Conservation (phyloP, 2,888 invertebrate species). For the Nomada lathburiana region DNA sequence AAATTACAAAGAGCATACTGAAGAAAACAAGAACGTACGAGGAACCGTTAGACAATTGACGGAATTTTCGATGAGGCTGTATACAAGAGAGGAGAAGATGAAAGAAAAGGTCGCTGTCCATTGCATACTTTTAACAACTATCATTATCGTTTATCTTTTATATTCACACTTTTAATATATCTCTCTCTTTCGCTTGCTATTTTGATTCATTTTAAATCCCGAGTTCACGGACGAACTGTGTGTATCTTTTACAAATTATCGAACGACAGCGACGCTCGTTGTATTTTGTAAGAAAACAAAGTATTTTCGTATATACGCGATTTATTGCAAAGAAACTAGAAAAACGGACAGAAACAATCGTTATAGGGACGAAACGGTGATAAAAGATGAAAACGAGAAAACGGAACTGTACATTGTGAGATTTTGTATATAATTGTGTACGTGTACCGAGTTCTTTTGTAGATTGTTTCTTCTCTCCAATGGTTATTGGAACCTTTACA, state of each 20-base stretch:
- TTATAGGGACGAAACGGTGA: slow-evolving; percentile 17
- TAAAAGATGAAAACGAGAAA: slow-evolving; percentile 11
- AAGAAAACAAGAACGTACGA: slow-evolving; percentile 83
- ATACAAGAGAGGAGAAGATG: background rate
- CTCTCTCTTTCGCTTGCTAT: slow-evolving; percentile 12
- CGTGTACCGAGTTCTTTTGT: slow-evolving; percentile 49
- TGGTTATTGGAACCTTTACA: slow-evolving; percentile 38
- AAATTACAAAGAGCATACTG: slow-evolving; percentile 81
- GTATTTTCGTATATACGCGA: slow-evolving; percentile 72
- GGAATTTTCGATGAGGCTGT: background rate
- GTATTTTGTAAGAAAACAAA: slow-evolving; percentile 54
- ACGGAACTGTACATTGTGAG: slow-evolving; percentile 70
- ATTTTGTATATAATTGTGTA: slow-evolving; percentile 73
- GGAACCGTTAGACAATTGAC: slow-evolving; percentile 78
- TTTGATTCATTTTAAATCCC: slow-evolving; percentile 28
- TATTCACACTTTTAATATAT: slow-evolving; percentile 10
- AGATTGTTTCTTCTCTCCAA: slow-evolving; percentile 56
- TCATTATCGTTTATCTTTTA: slow-evolving; percentile 41
- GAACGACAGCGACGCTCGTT: slow-evolving; percentile 15
- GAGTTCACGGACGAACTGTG: background rate
- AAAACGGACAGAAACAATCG: background rate
- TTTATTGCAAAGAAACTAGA: slow-evolving; percentile 26
- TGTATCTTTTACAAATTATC: slow-evolving; percentile 32
- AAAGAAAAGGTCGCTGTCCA: slow-evolving; percentile 31
- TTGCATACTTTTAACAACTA: slow-evolving; percentile 30